Base-by-base conservation (phyloP, 1,140 invertebrate species). In the Cydia amplana region DNA sequence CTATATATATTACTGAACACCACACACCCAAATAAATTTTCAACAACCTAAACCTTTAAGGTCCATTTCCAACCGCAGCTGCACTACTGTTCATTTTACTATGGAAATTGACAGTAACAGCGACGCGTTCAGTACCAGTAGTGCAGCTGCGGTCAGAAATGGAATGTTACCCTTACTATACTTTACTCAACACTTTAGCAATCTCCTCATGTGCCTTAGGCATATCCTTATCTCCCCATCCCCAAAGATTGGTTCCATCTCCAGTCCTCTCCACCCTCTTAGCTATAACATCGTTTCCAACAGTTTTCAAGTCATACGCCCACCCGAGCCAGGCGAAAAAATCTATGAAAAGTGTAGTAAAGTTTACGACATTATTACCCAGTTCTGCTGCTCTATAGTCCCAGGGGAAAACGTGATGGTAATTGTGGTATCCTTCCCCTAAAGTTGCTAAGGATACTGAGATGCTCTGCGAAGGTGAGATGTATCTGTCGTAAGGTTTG, bases 271-370 rank as follows among this genome's bases (percentile, higher is more conserved):
- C 65, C 3, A 1, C 9, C n/a, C 32, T 70, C 65, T 18, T 70
- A 5, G 32, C 25, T 36, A 70, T 36, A 2, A 18, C 2, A 0
- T 70, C 32, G 2, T 7, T n/a, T 1, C 28, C 28, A 32, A 18
- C 65, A 25, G 16, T 18, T 18, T 70, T 70, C 25, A 70, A 40
- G 9, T 70, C 65, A 43, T 70, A 70, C 10, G 65, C 65, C 65
- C 65, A 70, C 14, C 65, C 65, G 6, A 70, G 25, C 65, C 65
- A 70, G 6, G 25, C 28, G 28, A 70, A 70, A 28, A 70, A 70
- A 36, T 70, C 14, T 36, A 70, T 70, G n/a, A 70, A 36, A 28
- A 18, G 4, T 4, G 65, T 70, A 6, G 65, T 70, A 10, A 70
- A 70, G 32, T 70, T 70, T 6, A 36, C 0, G 18, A n/a, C 16